Percentiles rank a stretch among this genome's conserved stretches.
phyloP scores from a whole-genome alignment of 2,113 vertebrate genomes.

The Ameiurus melas region DNA sequence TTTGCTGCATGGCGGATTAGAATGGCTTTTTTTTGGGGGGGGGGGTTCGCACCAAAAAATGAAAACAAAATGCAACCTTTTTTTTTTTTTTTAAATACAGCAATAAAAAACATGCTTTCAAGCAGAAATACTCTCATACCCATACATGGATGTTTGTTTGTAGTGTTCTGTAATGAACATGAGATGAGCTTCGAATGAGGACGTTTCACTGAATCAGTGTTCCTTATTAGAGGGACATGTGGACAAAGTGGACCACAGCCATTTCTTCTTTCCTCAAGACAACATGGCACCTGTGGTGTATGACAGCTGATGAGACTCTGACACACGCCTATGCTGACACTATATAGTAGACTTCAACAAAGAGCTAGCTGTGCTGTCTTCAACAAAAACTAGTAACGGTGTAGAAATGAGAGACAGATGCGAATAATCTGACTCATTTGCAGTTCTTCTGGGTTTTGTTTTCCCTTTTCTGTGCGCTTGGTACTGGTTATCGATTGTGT shows the following conservation, averaged over 20 bases:
- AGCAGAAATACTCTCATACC: background rate
- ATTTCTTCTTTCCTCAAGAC: constrained; percentile 21
- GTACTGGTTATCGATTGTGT: background rate
- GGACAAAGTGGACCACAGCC: background rate
- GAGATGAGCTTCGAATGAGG: background rate
- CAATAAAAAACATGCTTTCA: background rate
- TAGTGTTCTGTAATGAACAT: background rate
- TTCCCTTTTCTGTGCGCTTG: background rate
- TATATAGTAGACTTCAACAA: constrained; percentile 45
- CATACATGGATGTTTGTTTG: background rate
- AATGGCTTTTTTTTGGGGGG: background rate
- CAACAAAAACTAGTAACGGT: background rate
- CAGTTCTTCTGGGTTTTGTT: background rate
- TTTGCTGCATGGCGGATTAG: background rate
- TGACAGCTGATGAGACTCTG: constrained; percentile 69
- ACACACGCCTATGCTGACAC: constrained; percentile 60
- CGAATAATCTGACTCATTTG: background rate
- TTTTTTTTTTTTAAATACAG: background rate
- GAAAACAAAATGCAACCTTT: background rate
- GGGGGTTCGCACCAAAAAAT: background rate
- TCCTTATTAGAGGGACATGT: background rate
- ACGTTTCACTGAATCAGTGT: background rate
- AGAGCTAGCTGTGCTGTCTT: constrained; percentile 18
- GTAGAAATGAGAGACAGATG: background rate
- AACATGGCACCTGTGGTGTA: constrained; percentile 37